Percentiles rank a stretch among this genome's conserved stretches.
Conservation (phyloP, 64 coral and sea anemone species). For the Cladopsammia gracilis region DNA sequence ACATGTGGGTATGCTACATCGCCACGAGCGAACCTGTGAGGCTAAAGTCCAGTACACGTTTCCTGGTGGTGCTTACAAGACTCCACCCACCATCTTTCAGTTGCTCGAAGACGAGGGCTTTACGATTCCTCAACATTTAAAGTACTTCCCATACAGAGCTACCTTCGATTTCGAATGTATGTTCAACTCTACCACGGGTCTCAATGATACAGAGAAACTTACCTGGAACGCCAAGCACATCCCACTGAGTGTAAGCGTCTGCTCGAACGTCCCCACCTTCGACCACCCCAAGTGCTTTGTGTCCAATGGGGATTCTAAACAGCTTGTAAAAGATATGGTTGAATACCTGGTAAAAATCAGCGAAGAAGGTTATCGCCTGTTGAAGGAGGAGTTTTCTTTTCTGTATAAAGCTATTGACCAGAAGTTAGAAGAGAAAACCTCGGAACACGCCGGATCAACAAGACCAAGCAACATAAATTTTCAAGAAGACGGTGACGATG, state of each 20-base stretch:
- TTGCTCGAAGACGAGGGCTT: conserved; percentile 38
- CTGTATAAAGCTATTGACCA: conserved; percentile 52
- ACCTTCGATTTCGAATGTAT: conserved; percentile 53
- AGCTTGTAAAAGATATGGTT: conserved; percentile 25
- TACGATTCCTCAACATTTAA: background rate
- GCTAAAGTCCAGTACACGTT: too few relatives aligned
- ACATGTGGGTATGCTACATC: too few relatives aligned
- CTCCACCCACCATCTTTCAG: conserved; percentile 19
- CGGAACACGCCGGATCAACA: too few relatives aligned
- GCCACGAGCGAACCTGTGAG: too few relatives aligned
- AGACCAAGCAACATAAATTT: too few relatives aligned
- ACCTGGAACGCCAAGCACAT: conserved; percentile 31
- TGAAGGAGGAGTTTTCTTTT: conserved; percentile 28
- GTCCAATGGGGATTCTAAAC: background rate
- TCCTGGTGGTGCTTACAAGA: conserved; percentile 8
- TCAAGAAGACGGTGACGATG: conserved; percentile 7
- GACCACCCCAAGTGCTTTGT: background rate
- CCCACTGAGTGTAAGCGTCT: conserved; percentile 2
- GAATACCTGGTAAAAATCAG: conserved; percentile 53
- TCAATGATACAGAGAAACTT: background rate
- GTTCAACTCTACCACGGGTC: background rate
- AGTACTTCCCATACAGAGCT: conserved; percentile 34
- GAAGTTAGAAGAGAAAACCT: too few relatives aligned
- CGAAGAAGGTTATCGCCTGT: conserved; percentile 31
- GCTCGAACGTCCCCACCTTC: background rate